Conservation (phyloP, 1,140 invertebrate species). For the Atta colombica region DNA sequence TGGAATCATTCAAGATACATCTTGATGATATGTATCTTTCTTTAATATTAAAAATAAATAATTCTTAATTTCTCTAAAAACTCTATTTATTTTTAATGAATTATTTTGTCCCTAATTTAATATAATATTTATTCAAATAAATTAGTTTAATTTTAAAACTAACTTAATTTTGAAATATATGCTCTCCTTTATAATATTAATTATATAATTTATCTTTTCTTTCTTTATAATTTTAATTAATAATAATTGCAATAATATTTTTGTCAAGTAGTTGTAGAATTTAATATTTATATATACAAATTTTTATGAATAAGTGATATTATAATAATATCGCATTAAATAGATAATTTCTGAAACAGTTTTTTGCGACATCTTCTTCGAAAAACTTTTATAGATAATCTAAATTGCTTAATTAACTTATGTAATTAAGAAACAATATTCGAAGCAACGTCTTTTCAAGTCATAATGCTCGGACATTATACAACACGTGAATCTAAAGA, state of each 20-base stretch:
- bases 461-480: slow-evolving; percentile 45
- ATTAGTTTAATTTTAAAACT: not conserved
- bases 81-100: not conserved
- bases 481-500: slow-evolving; percentile 31
- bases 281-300: not conserved
- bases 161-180: not conserved
- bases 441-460: slow-evolving; percentile 21
- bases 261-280: not conserved
- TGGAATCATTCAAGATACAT: too few species aligned
- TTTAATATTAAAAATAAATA: not conserved
- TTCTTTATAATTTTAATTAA: not conserved
- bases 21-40: not conserved
- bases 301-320: not conserved
- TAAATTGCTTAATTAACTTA: not conserved
- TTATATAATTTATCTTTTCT: not conserved
- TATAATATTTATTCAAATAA: not conserved
- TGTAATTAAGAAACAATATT: slow-evolving; percentile 6
- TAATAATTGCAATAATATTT: not conserved
- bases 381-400: slow-evolving; percentile 17
- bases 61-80: not conserved
- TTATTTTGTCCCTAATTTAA: not conserved
- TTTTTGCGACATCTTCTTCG: not conserved
- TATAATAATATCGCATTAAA: not conserved
- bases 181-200: not conserved
- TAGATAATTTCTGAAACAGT: not conserved